Evolutionary conservation across 2,113 vertebrate species (phyloP), one percentile per base, ranked within the genome.

Genomic region (Poeciliopsis turrubarensis): DNA sequence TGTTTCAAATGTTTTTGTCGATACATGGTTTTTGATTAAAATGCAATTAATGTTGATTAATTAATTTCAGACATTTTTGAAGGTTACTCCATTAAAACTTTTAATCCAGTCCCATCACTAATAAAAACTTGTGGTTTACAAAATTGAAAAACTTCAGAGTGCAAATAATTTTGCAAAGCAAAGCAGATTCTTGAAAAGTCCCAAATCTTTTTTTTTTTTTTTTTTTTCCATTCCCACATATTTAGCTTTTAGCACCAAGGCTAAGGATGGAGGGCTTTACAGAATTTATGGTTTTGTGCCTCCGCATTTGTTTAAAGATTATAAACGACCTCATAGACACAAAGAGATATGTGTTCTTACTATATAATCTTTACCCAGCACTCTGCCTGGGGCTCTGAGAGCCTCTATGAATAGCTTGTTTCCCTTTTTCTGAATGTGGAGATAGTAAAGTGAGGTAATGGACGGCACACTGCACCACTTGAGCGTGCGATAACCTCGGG

Each of bases 321-420:
- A 29, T 4, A 62, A 17, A n/a, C 31, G 31, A 41, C 60, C 31
- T 77, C 14, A 41, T 22, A 57, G 4, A 3, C 13, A 66, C 17
- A 68, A 25, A 1, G 31, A 26, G 72, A 29, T 30, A 31, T 77
- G 60, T 65, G 25, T 65, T 30, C 17, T 60, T 30, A 26, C 0
- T 27, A 39, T 72, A 72, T 66, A 25, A 57, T 54, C 75, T 84
- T 82, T 37, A 67, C 60, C 71, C 72, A 12, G 65, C 32, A 25
- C 34, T 65, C 64, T 73, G 44, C 1, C 76, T 22, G 60, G 76
- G 79, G 60, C 79, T 75, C 77, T 75, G 63, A 87, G 85, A 88
- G 77, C 61, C 69, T 84, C 90, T 93, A 92, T 91, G 92, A 92
- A 94, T 92, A 93, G 91, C 79, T 64, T 78, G 77, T 79, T 86